Base-by-base conservation (phyloP, 2,113 vertebrate genomes). In the Erythrocercus mccallii region DNA sequence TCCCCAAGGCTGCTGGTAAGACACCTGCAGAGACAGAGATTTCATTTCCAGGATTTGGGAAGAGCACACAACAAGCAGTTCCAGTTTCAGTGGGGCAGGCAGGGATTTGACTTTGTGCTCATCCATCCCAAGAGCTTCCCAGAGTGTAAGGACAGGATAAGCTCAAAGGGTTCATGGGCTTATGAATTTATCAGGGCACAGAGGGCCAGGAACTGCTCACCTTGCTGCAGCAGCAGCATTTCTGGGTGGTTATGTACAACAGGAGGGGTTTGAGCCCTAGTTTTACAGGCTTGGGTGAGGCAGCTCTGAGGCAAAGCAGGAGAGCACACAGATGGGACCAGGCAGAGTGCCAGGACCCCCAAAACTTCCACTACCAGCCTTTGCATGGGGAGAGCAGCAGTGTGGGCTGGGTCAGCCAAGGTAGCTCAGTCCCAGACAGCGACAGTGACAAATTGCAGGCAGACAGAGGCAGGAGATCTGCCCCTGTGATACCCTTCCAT, bases 401-500 rank as follows among this genome's bases (percentile, higher is more conserved):
- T 6, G 6, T 2, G 2, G 42, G n/a, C 58, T 83, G 7, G 83
- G 87, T 92, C 93, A 87, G 69, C 81, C 51, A 37, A 93, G 88
- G 79, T 80, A 70, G 58, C 62, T 65, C 45, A 3, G 3, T 25
- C 61, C 31, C 81, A 85, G 84, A 2, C 87, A 37, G 58, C 0
- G 3, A 58, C 0, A 1, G 54, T 54, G 84, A 76, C 50, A 61
- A 85, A 82, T 10, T 65, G 74, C 68, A 86, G 71, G 31, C 74
- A 88, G 85, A 90, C 23, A 89, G 82, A 80, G 45, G 58, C 86
- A 65, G 80, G 62, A 18, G 6, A 56, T 51, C 35, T 90, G 71
- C 58, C 90, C 62, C 91, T 90, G 92, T 3, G 4, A 86, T 53
- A 86, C 58, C 62, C 71, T 93, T 93, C 71, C 50, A 73, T 81